phyloP scores from a whole-genome alignment of 1,140 invertebrate genomes.

The Bombus sibiricus region DNA sequence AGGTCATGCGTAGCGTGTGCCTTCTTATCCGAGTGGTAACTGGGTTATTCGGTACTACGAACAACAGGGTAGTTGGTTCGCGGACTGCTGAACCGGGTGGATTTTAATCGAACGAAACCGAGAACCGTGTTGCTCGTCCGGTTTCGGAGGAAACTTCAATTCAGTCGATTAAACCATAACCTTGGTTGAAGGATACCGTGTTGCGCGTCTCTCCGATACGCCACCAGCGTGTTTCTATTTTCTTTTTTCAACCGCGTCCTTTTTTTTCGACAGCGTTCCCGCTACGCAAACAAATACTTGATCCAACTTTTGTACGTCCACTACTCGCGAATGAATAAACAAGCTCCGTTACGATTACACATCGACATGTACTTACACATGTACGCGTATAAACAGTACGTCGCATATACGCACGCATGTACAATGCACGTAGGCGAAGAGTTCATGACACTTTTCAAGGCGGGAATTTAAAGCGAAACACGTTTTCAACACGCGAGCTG shows the following conservation, averaged over 20 bases:
- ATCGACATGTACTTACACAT: not conserved
- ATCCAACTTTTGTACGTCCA: too few species aligned
- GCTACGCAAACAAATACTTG: too few species aligned
- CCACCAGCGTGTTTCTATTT: not conserved
- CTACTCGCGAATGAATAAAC: not conserved
- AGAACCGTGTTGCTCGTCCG: not conserved
- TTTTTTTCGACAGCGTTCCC: not conserved
- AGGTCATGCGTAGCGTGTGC: constrained; percentile 34
- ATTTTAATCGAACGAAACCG: not conserved
- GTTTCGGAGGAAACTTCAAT: constrained; percentile 14
- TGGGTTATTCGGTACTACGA: constrained; percentile 33
- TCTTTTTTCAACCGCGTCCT: not conserved
- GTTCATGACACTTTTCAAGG: not conserved
- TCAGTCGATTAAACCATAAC: constrained; percentile 2
- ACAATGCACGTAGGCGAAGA: not conserved
- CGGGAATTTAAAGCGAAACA: not conserved
- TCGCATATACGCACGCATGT: too few species aligned
- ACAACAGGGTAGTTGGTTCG: not conserved
- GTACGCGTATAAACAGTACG: too few species aligned
- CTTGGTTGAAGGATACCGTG: not conserved
- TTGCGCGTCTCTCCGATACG: not conserved
- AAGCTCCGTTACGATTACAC: not conserved
- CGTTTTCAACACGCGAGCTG: not conserved
- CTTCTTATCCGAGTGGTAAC: constrained; percentile 30
- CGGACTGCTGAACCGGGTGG: not conserved